Evolutionary conservation across 2,888 invertebrate genomes (phyloP).

Genomic region (Meghimatium bilineatum): DNA sequence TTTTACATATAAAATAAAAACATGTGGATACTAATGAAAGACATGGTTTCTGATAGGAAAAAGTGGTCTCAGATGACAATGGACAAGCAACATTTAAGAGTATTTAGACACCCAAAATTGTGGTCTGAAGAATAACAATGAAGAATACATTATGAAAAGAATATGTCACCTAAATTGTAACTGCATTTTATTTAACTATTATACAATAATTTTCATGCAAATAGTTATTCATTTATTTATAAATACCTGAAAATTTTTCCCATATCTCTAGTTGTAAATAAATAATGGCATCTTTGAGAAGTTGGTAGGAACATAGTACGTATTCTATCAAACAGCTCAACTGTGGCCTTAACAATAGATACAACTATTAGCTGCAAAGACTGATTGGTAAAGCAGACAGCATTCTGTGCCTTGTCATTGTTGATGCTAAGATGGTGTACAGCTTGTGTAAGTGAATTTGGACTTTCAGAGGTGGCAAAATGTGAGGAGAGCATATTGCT

Average conservation of each 20-base stretch:
- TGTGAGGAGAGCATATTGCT: conserved; percentile 71
- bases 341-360: conserved; percentile 71
- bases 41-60: too few relatives aligned
- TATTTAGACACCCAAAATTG: too few relatives aligned
- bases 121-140: too few relatives aligned
- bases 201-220: too few relatives aligned
- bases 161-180: too few relatives aligned
- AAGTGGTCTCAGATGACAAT: too few relatives aligned
- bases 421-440: conserved; percentile 64
- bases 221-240: too few relatives aligned
- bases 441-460: conserved; percentile 52
- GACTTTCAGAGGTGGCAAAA: conserved; percentile 71
- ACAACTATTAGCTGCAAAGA: conserved; percentile 62
- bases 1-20: too few relatives aligned
- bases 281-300: conserved; percentile 75
- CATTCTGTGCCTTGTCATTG: conserved; percentile 63
- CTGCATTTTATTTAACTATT: too few relatives aligned
- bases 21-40: too few relatives aligned
- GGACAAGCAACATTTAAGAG: too few relatives aligned
- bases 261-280: conserved; percentile 74
- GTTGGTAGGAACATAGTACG: conserved; percentile 74
- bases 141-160: too few relatives aligned
- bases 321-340: conserved; percentile 74
- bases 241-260: conserved; percentile 74
- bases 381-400: conserved; percentile 61